Evolutionary conservation across 2,797 vertebrate genomes (phyloP), one percentile per base, ranked within the genome.

Genomic region (Sandelia bainsii): DNA sequence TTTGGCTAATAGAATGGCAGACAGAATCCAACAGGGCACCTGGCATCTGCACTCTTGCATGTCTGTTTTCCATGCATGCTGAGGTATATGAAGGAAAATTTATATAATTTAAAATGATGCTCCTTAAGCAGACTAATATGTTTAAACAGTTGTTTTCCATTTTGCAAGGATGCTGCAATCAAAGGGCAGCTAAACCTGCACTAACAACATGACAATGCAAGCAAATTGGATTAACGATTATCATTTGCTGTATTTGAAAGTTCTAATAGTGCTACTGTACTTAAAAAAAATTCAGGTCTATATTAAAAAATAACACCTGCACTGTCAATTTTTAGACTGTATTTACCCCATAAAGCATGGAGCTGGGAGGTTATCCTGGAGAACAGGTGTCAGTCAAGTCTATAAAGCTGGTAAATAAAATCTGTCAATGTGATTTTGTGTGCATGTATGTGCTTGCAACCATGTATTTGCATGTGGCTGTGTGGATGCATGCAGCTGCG

Each of bases 361-460:
- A 60, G 81, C 85, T 81, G 64, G 62, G 68, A 83, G 86, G 81
- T 75, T 73, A 77, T 90, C 84, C 89, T 77, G 79, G 91, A 87
- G 90, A 93, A 75, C 72, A 82, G 63, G 83, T 92, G 90, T 91
- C 92, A 91, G 81, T 93, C 92, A 91, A 85, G 80, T 68, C 87
- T 65, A 50, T 59, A 69, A 84, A 84, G 82, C 82, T 82, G 81
- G 84, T 89, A 8, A 82, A 91, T 88, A 89, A 77, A 90, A 87
- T 89, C 86, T 89, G 84, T 80, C 82, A 74, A 22, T 81, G 75
- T 69, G 81, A 82, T 77, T 82, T 62, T 66, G 54, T 66, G 74
- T 69, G 68, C 42, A 23, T 46, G 62, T 25, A 61, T 50, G 65
- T 58, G 60, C 56, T 53, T 53, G 61, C 42, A 42, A 62, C 69